Evolutionary conservation across 2,888 invertebrate genomes (phyloP).

Genomic region (Aphidius colemani): DNA sequence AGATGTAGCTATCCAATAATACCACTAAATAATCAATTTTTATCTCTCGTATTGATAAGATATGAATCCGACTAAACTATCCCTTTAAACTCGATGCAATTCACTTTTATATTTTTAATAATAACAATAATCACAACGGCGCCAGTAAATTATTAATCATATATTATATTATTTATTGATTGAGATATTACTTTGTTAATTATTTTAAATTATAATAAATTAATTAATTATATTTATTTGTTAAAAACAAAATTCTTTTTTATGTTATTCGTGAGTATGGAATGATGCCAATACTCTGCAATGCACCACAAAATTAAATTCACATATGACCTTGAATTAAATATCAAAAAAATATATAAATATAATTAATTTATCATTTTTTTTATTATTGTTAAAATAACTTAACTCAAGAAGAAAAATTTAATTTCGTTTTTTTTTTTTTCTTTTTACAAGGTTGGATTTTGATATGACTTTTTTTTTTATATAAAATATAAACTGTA

Average conservation of each 20-base stretch:
- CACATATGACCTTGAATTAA: conserved; percentile 4
- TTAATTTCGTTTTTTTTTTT: too few species aligned
- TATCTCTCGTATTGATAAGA: conserved; percentile 35
- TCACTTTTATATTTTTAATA: not conserved
- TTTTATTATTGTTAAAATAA: too few species aligned
- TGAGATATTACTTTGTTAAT: not conserved
- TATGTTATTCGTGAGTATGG: conserved; percentile 13
- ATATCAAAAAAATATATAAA: not conserved
- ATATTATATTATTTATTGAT: too few species aligned
- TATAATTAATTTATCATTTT: not conserved
- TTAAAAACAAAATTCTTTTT: conserved; percentile 4
- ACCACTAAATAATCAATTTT: conserved; percentile 34
- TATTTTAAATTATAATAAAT: conserved; percentile 8
- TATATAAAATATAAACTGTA: conserved; percentile 19
- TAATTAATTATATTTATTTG: conserved; percentile 7
- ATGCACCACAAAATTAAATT: conserved; percentile 15
- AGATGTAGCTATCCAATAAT: conserved; percentile 29
- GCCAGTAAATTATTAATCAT: too few species aligned
- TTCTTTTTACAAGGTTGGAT: too few species aligned
- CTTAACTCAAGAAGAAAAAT: too few species aligned
- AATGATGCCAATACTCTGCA: conserved; percentile 17
- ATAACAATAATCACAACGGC: too few species aligned
- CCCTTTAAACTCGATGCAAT: conserved; percentile 18
- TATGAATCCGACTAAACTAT: conserved; percentile 30
- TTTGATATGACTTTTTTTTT: too few species aligned